Evolutionary conservation across 2,797 vertebrate genomes (phyloP).

Genomic region (Coccyzus lansbergi): DNA sequence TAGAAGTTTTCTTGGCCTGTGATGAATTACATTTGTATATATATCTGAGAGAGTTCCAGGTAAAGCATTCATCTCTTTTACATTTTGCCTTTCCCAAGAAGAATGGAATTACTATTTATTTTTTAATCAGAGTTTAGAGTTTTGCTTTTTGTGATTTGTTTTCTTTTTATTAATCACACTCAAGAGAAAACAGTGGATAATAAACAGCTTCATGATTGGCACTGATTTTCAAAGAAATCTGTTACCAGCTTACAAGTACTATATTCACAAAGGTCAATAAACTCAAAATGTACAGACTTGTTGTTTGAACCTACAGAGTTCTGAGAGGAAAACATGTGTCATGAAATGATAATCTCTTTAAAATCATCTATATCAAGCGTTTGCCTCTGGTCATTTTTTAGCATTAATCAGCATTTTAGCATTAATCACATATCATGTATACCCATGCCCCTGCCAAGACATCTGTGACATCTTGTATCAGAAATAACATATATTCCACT

Average conservation of each 20-base stretch:
- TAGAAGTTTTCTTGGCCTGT: background rate
- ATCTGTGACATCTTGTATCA: background rate
- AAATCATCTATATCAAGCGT: constrained; percentile 11
- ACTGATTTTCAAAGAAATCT: constrained; percentile 27
- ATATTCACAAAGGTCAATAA: constrained; percentile 16
- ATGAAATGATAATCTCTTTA: background rate
- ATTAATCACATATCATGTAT: background rate
- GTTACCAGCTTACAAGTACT: background rate
- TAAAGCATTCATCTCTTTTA: background rate
- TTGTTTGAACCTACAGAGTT: background rate
- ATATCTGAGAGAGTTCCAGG: background rate
- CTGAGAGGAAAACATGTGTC: constrained; percentile 1
- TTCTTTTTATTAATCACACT: background rate
- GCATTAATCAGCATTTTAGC: background rate
- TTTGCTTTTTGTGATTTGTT: background rate
- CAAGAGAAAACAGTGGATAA: background rate
- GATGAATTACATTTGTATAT: background rate
- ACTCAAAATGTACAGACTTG: background rate
- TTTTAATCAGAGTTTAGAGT: background rate
- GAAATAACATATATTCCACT: background rate
- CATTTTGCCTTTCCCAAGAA: background rate
- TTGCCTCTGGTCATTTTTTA: constrained; percentile 7
- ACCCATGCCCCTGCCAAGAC: background rate
- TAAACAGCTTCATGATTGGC: background rate
- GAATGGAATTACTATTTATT: background rate